These are phyloP conservation scores for Acanthococcus lagerstroemiae DNA, from an alignment of 2,888 invertebrate species.

Conservation along the genomic window DNA sequence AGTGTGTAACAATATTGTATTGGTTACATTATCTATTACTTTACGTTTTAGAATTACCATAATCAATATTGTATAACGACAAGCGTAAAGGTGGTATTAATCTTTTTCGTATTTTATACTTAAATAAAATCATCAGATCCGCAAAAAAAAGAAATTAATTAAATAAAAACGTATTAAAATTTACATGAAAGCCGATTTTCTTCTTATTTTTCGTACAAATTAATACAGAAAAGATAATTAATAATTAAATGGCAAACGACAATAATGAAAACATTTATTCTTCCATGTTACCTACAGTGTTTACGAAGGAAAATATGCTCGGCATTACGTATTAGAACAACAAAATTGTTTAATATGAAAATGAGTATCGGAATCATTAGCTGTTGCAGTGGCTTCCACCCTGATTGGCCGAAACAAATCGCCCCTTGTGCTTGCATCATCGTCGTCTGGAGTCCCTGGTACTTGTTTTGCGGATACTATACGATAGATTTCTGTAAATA, in stretches of 20 bases:
- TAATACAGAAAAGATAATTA: background rate
- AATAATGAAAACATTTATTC: slow-evolving; percentile 11
- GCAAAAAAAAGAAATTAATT: slow-evolving; percentile 16
- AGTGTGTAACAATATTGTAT: slow-evolving; percentile 10
- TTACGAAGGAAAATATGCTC: slow-evolving; percentile 4
- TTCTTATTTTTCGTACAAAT: background rate
- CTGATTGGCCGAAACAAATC: slow-evolving; percentile 34
- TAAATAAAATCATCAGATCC: slow-evolving; percentile 22
- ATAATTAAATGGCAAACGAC: slow-evolving; percentile 20
- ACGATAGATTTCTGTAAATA: slow-evolving; percentile 34
- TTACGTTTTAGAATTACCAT: slow-evolving; percentile 11
- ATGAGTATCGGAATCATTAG: slow-evolving; percentile 33
- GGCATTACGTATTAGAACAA: slow-evolving; percentile 31
- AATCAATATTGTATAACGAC: slow-evolving; percentile 6
- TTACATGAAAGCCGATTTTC: slow-evolving; percentile 12
- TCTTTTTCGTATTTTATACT: slow-evolving; percentile 5
- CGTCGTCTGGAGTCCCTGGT: slow-evolving; percentile 32
- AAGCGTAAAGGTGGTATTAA: slow-evolving; percentile 28
- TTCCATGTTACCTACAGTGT: slow-evolving; percentile 14
- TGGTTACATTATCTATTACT: slow-evolving; percentile 14
- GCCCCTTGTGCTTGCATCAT: slow-evolving; percentile 33
- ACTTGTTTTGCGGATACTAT: slow-evolving; percentile 35
- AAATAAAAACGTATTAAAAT: slow-evolving; percentile 15
- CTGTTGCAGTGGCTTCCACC: slow-evolving; percentile 34
- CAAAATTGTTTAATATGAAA: slow-evolving; percentile 35